A percentile compares a stretch with the other conserved stretches of the same genome.
These are phyloP conservation scores for Porites evermanni DNA, from an alignment of 92 coral and sea anemone genomes.

Conservation along the genomic window DNA sequence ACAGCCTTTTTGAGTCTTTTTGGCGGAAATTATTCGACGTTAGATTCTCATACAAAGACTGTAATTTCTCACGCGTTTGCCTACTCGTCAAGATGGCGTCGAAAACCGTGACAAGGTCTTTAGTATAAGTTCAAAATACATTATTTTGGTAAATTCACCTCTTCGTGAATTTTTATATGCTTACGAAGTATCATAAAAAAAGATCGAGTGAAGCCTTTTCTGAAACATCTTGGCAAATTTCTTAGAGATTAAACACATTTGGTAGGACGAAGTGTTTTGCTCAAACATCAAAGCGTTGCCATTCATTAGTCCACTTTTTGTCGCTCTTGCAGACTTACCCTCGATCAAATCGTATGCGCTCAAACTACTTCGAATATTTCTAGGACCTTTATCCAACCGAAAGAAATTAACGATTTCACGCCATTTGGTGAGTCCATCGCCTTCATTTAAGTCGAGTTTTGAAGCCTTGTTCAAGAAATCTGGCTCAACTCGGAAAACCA, in stretches of 20 bases:
- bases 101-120: no score
- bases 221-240: conserved; percentile 44
- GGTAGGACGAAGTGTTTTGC: conserved; percentile 27
- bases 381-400: conserved; percentile 30
- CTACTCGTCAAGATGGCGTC: no score
- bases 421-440: conserved; percentile 15
- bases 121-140: no score
- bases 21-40: no score
- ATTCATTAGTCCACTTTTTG: not conserved
- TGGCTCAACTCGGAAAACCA: conserved; percentile 53
- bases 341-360: conserved; percentile 44
- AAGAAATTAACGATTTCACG: conserved; percentile 29
- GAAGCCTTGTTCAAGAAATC: conserved; percentile 16
- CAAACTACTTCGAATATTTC: conserved; percentile 21
- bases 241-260: conserved; percentile 50
- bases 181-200: not conserved
- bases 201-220: not conserved
- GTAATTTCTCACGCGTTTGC: no score
- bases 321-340: conserved; percentile 44
- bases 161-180: no score
- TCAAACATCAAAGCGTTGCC: not conserved
- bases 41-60: no score
- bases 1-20: no score
- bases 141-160: no score
- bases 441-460: conserved; percentile 14